A percentile compares a stretch with the other conserved stretches of the same genome.
Evolutionary conservation across 2,888 invertebrate genomes (phyloP).

Genomic region (Pachydiplax longipennis): DNA sequence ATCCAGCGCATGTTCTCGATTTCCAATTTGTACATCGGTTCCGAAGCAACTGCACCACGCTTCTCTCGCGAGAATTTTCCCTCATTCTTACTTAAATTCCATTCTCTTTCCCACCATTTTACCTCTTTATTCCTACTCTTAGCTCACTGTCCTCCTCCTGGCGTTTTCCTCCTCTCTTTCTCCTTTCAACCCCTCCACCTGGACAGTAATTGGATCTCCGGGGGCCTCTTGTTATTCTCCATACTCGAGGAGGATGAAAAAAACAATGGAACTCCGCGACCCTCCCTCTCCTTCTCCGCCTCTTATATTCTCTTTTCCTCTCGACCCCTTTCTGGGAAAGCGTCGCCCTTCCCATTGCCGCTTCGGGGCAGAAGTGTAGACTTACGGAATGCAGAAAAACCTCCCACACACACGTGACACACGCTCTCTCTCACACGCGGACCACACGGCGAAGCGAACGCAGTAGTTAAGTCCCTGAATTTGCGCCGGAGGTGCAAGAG

Average conservation of each 20-base stretch:
- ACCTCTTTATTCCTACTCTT: background rate
- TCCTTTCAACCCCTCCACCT: background rate
- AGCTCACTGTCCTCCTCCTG: conserved; percentile 23
- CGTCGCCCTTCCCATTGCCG: conserved; percentile 28
- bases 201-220: conserved; percentile 44
- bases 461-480: background rate
- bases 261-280: conserved; percentile 36
- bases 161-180: background rate
- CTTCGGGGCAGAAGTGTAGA: conserved; percentile 27
- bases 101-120: background rate
- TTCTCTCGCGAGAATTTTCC: background rate
- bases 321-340: conserved; percentile 35
- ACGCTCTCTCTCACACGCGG: background rate
- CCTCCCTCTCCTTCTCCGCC: background rate
- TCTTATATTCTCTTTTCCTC: background rate
- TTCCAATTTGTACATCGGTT: background rate
- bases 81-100: background rate
- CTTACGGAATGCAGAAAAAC: conserved; percentile 21
- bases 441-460: background rate
- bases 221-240: conserved; percentile 42
- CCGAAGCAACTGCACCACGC: background rate
- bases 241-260: conserved; percentile 23
- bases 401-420: background rate
- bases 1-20: background rate
- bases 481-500: conserved; percentile 16